phyloP scores from a whole-genome alignment of 2,113 vertebrate genomes.

The Sylvia atricapilla region DNA sequence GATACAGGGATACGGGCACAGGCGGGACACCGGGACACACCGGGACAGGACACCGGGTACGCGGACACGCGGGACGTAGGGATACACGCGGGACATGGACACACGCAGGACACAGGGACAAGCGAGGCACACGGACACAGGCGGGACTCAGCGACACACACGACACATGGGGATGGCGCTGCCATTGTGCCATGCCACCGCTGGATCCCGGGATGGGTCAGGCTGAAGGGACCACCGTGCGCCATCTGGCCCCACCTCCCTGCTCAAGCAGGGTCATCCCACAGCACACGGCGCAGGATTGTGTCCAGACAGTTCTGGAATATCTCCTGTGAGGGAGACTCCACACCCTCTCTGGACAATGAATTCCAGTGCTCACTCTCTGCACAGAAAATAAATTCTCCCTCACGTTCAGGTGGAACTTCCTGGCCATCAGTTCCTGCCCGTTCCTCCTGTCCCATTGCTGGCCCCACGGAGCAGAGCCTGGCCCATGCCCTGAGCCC shows the following conservation, averaged over 20 bases:
- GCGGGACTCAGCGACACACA: no score
- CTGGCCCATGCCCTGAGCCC: background rate
- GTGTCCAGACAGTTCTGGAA: accelerated
- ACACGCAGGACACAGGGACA: background rate
- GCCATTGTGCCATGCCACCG: accelerated
- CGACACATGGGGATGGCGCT: accelerated
- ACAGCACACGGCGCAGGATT: background rate
- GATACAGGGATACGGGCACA: no score
- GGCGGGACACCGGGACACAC: no score
- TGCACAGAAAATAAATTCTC: background rate
- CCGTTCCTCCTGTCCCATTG: background rate
- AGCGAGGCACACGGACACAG: background rate
- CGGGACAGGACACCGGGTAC: no score
- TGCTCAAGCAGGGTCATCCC: background rate
- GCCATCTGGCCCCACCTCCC: background rate
- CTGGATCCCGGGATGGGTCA: background rate
- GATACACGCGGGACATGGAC: background rate
- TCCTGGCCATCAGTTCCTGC: no score
- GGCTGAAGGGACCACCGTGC: accelerated
- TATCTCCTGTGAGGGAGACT: no score
- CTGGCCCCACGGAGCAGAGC: accelerated
- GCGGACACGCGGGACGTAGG: background rate
- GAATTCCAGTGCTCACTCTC: accelerated
- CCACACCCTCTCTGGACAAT: no score
- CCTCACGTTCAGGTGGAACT: background rate